A percentile compares a stretch with the other conserved stretches of the same genome.
Conservation (phyloP, 2,888 invertebrate species). For the Pristionchus maxplancki region DNA sequence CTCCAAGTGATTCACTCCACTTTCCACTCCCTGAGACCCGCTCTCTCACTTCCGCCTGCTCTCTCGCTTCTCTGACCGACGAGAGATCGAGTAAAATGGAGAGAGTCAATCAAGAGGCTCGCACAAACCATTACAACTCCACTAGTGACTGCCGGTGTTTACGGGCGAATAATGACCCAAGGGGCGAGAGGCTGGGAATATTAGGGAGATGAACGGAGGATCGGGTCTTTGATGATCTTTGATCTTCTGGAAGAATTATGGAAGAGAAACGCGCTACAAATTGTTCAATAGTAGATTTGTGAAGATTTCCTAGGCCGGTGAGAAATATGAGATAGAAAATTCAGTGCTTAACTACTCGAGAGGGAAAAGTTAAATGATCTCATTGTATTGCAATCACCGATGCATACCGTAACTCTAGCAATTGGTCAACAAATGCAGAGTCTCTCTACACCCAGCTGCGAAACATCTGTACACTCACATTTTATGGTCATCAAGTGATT, state of each 20-base stretch:
- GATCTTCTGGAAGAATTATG: too few relatives aligned
- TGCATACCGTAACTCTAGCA: too few relatives aligned
- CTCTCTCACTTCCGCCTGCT: neutral
- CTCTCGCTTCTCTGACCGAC: neutral
- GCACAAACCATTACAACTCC: constrained; percentile 18
- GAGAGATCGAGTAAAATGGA: neutral
- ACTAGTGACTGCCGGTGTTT: neutral
- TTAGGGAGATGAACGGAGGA: neutral
- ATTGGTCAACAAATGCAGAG: too few relatives aligned
- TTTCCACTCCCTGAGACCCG: neutral
- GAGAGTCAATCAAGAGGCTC: neutral
- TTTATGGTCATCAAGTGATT: constrained; percentile 9
- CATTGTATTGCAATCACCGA: too few relatives aligned
- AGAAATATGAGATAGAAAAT: too few relatives aligned
- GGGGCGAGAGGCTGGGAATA: too few relatives aligned
- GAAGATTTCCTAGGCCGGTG: too few relatives aligned
- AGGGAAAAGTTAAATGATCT: neutral
- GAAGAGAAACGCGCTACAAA: too few relatives aligned
- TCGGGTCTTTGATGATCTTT: neutral
- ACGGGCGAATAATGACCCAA: constrained; percentile 3
- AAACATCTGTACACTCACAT: neutral
- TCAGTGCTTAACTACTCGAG: too few relatives aligned
- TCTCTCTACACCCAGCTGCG: neutral
- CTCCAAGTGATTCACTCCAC: neutral
- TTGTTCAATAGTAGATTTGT: too few relatives aligned